Evolutionary conservation across 2,888 invertebrate species (phyloP).

Genomic region (Tenthredo livida): DNA sequence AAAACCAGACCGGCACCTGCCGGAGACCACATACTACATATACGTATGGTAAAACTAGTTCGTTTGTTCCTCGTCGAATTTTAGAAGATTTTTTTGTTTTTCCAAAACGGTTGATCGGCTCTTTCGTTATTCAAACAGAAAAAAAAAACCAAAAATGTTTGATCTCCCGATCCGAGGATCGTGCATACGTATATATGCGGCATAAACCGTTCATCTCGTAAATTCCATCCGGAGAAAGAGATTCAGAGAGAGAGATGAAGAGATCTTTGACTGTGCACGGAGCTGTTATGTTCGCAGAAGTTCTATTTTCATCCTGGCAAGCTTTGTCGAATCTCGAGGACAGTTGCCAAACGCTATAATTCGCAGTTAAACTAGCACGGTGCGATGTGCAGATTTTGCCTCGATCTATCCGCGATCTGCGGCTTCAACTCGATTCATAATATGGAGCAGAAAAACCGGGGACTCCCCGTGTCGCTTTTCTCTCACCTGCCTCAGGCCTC

Average conservation of each 20-base stretch:
- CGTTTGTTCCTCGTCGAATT: background rate
- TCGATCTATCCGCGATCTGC: background rate
- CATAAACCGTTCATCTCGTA: background rate
- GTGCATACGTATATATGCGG: too few relatives aligned
- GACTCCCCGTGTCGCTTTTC: background rate
- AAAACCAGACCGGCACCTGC: conserved; percentile 5
- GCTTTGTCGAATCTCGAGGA: conserved; percentile 25
- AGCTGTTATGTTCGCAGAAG: background rate
- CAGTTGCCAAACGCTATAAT: conserved; percentile 17
- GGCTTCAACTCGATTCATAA: background rate
- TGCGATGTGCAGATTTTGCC: background rate
- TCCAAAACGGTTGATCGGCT: too few relatives aligned
- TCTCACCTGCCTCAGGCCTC: conserved; percentile 12
- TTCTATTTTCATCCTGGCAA: conserved; percentile 39
- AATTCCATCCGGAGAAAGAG: background rate
- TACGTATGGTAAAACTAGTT: background rate
- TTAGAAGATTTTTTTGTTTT: background rate
- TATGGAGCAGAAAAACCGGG: background rate
- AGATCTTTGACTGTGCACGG: background rate
- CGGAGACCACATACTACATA: too few relatives aligned
- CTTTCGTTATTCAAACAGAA: too few relatives aligned
- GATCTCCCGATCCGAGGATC: too few relatives aligned
- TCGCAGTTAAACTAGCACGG: background rate
- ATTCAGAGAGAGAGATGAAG: background rate
- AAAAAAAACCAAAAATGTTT: too few relatives aligned